Percentiles rank a stretch among this genome's conserved stretches.
Evolutionary conservation across 2,113 vertebrate species (phyloP).

Genomic region (Daboia siamensis): DNA sequence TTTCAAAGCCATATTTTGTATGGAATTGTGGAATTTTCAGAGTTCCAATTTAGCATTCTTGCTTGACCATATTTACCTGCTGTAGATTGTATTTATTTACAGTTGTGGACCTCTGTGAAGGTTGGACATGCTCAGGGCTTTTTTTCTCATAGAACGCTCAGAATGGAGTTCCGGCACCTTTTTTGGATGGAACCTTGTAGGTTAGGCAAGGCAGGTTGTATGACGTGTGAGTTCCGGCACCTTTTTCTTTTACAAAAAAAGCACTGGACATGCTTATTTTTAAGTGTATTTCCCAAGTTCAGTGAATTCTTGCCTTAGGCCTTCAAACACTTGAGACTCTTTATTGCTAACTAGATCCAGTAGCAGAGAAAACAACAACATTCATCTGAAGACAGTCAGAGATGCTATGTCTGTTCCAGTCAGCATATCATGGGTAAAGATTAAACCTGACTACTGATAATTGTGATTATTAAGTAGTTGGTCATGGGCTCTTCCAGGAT

Average conservation of each 20-base stretch:
- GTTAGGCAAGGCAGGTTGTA: too few relatives aligned
- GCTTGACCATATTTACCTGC: neutral
- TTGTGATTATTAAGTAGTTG: neutral
- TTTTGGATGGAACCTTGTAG: too few relatives aligned
- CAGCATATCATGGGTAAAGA: neutral
- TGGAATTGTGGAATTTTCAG: neutral
- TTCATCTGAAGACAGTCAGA: constrained; percentile 11
- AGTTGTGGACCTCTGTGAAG: neutral
- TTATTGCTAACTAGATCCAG: neutral
- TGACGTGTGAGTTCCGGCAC: too few relatives aligned
- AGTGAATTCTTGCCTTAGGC: neutral
- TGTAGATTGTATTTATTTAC: neutral
- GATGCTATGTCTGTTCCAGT: neutral
- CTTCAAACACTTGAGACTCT: neutral
- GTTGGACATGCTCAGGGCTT: neutral
- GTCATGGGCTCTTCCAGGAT: neutral
- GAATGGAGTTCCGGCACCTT: too few relatives aligned
- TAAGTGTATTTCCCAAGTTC: neutral
- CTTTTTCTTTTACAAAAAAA: too few relatives aligned
- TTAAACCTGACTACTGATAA: neutral
- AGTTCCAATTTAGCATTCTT: constrained; percentile 29
- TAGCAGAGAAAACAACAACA: neutral
- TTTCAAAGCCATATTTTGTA: neutral
- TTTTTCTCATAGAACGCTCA: too few relatives aligned
- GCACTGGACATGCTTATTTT: neutral